phyloP scores from a whole-genome alignment of 92 coral and sea anemone species.

The Phenganax subtilis region DNA sequence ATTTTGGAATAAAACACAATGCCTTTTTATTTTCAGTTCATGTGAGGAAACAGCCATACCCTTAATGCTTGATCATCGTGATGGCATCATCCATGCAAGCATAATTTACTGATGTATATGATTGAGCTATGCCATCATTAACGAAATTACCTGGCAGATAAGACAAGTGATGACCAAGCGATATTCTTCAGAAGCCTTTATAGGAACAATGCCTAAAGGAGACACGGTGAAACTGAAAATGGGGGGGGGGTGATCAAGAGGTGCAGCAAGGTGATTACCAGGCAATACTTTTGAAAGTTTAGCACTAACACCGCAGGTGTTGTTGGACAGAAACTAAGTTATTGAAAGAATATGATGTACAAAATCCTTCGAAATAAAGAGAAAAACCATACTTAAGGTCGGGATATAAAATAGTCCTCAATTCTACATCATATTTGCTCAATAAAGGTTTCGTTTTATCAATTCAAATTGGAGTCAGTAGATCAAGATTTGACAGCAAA shows the following conservation, averaged over 20 bases:
- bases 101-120: neutral
- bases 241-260: constrained; percentile 38
- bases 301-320: constrained; percentile 46
- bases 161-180: constrained; percentile 6
- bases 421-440: neutral
- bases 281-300: constrained; percentile 40
- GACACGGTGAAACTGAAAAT: constrained; percentile 38
- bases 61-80: neutral
- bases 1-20: neutral
- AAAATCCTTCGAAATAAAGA: constrained; percentile 19
- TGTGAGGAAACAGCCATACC: neutral
- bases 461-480: too few species aligned
- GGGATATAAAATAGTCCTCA: constrained; percentile 7
- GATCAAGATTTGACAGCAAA: too few species aligned
- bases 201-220: constrained; percentile 41
- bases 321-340: constrained; percentile 49
- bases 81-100: neutral
- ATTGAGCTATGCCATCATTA: neutral
- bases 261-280: neutral
- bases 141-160: neutral
- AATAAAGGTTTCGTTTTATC: neutral
- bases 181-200: constrained; percentile 24
- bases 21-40: neutral
- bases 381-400: constrained; percentile 44
- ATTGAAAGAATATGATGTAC: constrained; percentile 18